These are phyloP conservation scores for Chunga burmeisteri DNA, from an alignment of 2,113 vertebrate genomes.

Conservation along the genomic window DNA sequence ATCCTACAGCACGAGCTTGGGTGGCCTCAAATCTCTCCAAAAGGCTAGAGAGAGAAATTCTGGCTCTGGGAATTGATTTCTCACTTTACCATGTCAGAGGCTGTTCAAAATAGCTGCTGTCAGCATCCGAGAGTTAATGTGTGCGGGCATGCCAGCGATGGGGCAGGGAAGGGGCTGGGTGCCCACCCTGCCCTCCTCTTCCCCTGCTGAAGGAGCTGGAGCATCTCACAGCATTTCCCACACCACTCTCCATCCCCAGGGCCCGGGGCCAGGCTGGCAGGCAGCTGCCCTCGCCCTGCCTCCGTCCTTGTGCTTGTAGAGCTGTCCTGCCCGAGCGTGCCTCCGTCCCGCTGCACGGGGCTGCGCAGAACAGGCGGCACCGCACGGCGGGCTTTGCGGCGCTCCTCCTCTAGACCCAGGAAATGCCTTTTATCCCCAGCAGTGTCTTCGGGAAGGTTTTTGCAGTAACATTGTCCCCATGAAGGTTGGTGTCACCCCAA, in stretches of 20 bases:
- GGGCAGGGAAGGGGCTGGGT: neutral
- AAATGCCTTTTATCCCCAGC: neutral
- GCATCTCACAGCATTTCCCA: neutral
- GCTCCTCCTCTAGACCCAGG: neutral
- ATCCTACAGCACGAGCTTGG: neutral
- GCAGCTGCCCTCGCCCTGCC: neutral
- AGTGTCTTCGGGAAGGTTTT: neutral
- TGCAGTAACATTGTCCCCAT: accelerated
- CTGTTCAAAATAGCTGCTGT: neutral
- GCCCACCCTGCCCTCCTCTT: neutral
- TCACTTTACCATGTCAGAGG: neutral
- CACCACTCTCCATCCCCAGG: neutral
- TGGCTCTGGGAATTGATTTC: neutral
- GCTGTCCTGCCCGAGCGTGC: neutral
- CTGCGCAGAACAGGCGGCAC: neutral
- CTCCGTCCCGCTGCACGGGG: accelerated
- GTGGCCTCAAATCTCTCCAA: neutral
- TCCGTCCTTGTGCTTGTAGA: neutral
- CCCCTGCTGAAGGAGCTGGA: neutral
- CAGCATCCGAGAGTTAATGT: neutral
- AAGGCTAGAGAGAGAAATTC: neutral
- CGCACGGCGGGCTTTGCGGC: neutral
- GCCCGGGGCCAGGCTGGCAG: neutral
- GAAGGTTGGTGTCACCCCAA: neutral
- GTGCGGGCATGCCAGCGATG: neutral